phyloP scores from a whole-genome alignment of 1,140 invertebrate species.

The Drosophila melanogaster region DNA sequence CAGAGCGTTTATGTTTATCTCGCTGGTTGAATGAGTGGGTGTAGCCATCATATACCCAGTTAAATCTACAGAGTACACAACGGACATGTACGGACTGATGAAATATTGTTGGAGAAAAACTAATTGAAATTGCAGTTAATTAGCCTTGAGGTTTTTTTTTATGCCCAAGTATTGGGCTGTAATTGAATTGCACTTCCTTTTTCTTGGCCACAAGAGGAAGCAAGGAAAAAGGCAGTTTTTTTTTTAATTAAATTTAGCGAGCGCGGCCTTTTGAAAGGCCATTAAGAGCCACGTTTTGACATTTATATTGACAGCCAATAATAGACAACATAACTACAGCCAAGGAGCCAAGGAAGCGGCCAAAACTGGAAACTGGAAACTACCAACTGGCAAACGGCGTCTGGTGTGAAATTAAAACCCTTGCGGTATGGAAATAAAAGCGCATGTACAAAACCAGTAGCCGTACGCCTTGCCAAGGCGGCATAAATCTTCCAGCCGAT shows the following conservation, averaged over 20 bases:
- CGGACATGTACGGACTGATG: constrained; percentile 5
- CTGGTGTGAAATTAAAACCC: constrained; percentile 71
- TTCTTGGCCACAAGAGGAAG: constrained; percentile 12
- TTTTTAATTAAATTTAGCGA: constrained; percentile 70
- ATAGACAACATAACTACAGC: constrained; percentile 79
- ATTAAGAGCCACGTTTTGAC: constrained; percentile 74
- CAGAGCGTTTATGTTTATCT: constrained; percentile 58
- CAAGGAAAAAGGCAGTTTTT: constrained; percentile 9
- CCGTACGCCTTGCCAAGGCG: constrained; percentile 45
- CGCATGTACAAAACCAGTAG: constrained; percentile 69
- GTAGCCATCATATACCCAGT: neutral
- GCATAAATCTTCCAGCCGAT: constrained; percentile 72
- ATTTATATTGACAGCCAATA: constrained; percentile 84
- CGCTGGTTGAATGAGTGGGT: constrained; percentile 8
- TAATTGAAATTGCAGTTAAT: constrained; percentile 57
- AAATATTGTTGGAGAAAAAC: constrained; percentile 42
- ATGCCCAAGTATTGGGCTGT: constrained; percentile 23
- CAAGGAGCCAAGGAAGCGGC: constrained; percentile 25
- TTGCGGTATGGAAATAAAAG: constrained; percentile 59
- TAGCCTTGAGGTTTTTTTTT: constrained; percentile 53
- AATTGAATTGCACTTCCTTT: constrained; percentile 66
- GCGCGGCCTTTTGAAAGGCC: constrained; percentile 63
- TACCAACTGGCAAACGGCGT: constrained; percentile 37
- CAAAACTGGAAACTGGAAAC: constrained; percentile 25
- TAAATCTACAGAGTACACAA: neutral